A percentile compares a stretch with the other conserved stretches of the same genome.
Evolutionary conservation across 2,797 vertebrate genomes (phyloP).

Genomic region (Poliocrania exsul): DNA sequence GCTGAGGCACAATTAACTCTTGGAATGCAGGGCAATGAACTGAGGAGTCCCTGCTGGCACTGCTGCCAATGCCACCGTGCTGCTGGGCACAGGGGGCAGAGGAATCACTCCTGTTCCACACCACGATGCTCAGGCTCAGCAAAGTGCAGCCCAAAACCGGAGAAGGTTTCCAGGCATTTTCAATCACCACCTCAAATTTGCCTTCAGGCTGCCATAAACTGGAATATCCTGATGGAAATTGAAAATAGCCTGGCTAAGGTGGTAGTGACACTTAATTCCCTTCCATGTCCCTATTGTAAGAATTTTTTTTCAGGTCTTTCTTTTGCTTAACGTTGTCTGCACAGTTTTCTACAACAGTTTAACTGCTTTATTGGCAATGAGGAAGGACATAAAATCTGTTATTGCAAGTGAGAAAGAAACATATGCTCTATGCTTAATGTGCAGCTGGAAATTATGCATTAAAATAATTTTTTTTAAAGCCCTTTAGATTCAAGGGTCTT

Average conservation of each 20-base stretch:
- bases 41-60: not conserved
- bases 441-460: not conserved
- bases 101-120: not conserved
- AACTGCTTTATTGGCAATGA: not conserved
- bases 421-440: not conserved
- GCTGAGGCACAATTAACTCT: not conserved
- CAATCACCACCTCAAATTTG: not conserved
- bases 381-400: slow-evolving; percentile 4
- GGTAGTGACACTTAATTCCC: not conserved
- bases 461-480: not conserved
- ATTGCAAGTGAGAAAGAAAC: not conserved
- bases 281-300: not conserved
- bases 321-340: not conserved
- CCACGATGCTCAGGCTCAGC: not conserved
- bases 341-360: not conserved
- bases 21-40: not conserved
- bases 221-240: not conserved
- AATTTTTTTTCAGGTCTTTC: not conserved
- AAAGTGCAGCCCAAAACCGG: not conserved
- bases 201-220: not conserved
- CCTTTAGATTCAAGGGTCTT: not conserved
- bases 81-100: not conserved
- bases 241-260: not conserved
- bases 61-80: accelerated
- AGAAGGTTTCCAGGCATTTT: not conserved